Base-by-base conservation (phyloP, 2,113 vertebrate genomes). In the Bucco capensis region DNA sequence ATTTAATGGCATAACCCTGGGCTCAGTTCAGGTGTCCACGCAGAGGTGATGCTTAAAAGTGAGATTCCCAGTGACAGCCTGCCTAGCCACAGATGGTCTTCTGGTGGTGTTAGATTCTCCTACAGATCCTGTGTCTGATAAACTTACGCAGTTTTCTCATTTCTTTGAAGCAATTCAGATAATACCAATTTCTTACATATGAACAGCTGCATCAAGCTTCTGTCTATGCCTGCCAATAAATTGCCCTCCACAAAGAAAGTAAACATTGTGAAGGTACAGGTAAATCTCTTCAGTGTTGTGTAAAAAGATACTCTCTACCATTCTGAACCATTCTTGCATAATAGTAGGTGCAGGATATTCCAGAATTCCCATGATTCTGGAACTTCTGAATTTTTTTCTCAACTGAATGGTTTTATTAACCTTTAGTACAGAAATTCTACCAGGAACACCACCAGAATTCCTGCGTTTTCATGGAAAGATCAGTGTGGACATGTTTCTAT, bases 21-120 rank as follows among this genome's bases (percentile, higher is more conserved):
- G 12, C 16, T 84, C 23, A 67, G 4, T 46, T 83, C 28, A 46
- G 19, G 8, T 49, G 9, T 18, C 14, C 5, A 12, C 0, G 0
- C 3, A 47, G 46, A 83, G 21, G 15, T 46, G 15, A 50, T 17
- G 7, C 21, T 49, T 44, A 49, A 51, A 49, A 9, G 8, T 60
- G 64, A 22, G 24, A 62, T 58, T 58, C 25, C 9, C 22, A 54
- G n/a, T 1, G 2, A 21, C 0, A 35, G 6, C 6, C 24, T 72
- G 10, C 24, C 14, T 53, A 42, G 30, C 8, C 19, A 40, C 28
- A 46, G 17, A 33, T 51, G 30, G 27, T 62, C 50, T 16, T 42
- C 33, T 83, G 37, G 4, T 38, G 17, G 24, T 72, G 17, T 5
- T 5, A 23, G 9, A 8, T 47, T 84, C 33, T 66, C 27, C 22